phyloP scores from a whole-genome alignment of 2,113 vertebrate species.

The Mobula hypostoma region DNA sequence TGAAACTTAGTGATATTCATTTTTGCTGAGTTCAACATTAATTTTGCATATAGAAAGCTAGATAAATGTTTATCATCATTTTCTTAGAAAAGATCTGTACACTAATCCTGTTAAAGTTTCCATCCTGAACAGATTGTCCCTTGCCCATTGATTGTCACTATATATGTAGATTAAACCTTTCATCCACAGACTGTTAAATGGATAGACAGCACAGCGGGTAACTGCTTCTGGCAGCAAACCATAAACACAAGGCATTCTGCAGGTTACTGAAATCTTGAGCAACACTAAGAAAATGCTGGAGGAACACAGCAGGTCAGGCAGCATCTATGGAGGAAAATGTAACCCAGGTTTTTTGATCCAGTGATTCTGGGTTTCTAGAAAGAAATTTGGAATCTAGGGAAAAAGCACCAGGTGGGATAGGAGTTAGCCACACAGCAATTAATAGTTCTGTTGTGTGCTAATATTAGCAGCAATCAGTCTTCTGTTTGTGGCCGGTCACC shows the following conservation, averaged over 20 bases:
- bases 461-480: slow-evolving; percentile 12
- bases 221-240: no score
- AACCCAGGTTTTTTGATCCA: background rate
- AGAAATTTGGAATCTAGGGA: background rate
- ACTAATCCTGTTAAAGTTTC: background rate
- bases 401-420: background rate
- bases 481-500: background rate
- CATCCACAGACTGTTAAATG: background rate
- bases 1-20: background rate
- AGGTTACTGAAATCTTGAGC: no score
- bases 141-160: background rate
- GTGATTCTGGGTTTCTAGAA: background rate
- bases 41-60: background rate
- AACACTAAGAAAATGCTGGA: no score
- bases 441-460: background rate
- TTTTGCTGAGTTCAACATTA: background rate
- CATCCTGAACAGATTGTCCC: background rate
- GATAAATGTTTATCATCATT: background rate
- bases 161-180: background rate
- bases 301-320: no score
- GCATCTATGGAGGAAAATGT: no score
- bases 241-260: no score
- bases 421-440: background rate
- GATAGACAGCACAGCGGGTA: background rate
- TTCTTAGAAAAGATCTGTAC: background rate